These are phyloP conservation scores for Balearica regulorum DNA, from an alignment of 2,797 vertebrate genomes.

Conservation along the genomic window DNA sequence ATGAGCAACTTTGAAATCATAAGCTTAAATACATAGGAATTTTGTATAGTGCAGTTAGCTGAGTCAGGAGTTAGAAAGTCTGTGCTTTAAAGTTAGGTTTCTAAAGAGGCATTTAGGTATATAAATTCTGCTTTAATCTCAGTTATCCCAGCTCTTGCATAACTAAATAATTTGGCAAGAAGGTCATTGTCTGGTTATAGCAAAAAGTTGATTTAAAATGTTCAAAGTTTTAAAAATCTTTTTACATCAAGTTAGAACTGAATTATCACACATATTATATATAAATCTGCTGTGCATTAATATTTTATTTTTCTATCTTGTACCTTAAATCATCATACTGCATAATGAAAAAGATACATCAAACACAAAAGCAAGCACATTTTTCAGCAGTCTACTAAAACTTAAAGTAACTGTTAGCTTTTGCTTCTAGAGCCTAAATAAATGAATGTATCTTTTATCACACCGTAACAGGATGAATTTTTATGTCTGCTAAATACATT, in stretches of 20 bases:
- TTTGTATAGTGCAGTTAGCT: background rate
- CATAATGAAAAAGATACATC: background rate
- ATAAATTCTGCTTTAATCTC: background rate
- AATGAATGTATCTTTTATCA: background rate
- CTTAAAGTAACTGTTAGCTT: background rate
- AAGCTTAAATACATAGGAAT: background rate
- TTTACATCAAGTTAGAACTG: background rate
- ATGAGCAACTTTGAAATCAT: background rate
- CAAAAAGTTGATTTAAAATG: background rate
- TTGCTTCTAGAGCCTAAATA: background rate
- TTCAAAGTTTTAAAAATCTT: background rate
- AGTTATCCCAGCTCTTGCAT: background rate
- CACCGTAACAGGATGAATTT: background rate
- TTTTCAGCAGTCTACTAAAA: background rate
- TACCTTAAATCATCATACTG: background rate
- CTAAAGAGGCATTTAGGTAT: background rate
- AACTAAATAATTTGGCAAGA: background rate
- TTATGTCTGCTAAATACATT: background rate
- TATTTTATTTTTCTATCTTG: background rate
- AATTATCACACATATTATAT: background rate
- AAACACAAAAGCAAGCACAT: background rate
- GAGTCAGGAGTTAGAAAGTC: background rate
- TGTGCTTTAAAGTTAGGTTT: background rate
- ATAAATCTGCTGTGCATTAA: background rate
- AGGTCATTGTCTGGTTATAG: background rate